phyloP scores from a whole-genome alignment of 2,113 vertebrate genomes.

The Anoura caudifer region DNA sequence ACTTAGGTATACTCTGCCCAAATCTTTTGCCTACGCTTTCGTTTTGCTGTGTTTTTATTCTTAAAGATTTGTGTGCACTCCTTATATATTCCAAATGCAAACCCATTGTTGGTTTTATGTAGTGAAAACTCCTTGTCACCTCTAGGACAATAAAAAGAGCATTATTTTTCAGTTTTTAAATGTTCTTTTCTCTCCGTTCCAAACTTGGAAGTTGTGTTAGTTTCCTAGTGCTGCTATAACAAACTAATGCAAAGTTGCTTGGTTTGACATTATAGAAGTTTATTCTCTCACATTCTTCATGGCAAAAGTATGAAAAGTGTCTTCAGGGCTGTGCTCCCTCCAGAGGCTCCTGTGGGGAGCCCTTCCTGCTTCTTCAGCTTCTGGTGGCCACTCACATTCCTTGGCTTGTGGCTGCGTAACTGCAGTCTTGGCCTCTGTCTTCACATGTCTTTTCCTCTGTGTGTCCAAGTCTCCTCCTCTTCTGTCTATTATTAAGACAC shows the following conservation, averaged over 20 bases:
- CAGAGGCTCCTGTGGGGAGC: neutral
- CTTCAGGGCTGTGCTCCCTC: rapidly evolving
- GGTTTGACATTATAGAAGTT: neutral
- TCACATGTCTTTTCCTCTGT: neutral
- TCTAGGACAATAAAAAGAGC: neutral
- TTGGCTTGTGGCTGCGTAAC: neutral
- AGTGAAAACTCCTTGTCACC: neutral
- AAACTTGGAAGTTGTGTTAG: neutral
- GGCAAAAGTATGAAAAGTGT: neutral
- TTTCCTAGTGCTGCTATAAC: neutral
- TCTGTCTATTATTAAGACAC: neutral
- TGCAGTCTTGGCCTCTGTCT: neutral
- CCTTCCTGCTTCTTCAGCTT: neutral
- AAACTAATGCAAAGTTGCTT: neutral
- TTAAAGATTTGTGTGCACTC: neutral
- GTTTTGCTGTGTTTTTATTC: neutral
- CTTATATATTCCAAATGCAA: neutral
- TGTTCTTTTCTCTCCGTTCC: neutral
- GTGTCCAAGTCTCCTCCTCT: neutral
- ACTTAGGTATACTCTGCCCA: neutral
- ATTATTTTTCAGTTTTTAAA: neutral
- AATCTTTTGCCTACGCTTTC: neutral
- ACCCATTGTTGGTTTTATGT: neutral
- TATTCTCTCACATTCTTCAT: neutral
- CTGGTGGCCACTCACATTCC: rapidly evolving